Conservation (phyloP, 1,140 invertebrate genomes). For the Drosophila athabasca region DNA sequence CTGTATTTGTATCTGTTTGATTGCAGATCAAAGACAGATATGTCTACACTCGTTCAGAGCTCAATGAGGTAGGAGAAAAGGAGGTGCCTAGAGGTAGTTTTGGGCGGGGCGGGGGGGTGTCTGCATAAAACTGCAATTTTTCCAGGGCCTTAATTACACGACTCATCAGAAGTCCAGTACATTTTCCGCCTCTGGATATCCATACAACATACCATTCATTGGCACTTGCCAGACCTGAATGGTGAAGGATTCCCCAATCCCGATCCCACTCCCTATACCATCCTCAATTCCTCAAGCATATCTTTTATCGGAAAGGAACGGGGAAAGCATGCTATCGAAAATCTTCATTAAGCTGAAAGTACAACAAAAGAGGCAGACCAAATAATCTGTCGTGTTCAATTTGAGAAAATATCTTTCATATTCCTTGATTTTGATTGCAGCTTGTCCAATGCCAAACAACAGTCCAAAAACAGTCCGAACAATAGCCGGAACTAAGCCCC, state of each 20-base stretch:
- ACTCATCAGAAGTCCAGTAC: neutral
- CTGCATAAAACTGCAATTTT: neutral
- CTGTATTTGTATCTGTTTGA: too few relatives aligned
- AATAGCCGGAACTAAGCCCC: conserved; percentile 3
- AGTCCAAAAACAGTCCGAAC: conserved; percentile 33
- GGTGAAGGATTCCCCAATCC: too few relatives aligned
- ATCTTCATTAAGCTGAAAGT: conserved; percentile 53
- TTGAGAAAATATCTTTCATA: conserved; percentile 58
- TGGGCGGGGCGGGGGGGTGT: neutral
- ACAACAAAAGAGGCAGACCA: conserved; percentile 19
- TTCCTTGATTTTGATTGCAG: conserved; percentile 59
- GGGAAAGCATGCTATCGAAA: conserved; percentile 11
- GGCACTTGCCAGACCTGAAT: conserved; percentile 14
- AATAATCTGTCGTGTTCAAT: conserved; percentile 65
- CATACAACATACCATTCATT: conserved; percentile 24
- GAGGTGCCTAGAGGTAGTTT: neutral
- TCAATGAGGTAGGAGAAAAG: conserved; percentile 4
- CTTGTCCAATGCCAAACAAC: conserved; percentile 51
- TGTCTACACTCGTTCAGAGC: neutral
- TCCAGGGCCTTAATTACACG: conserved; percentile 19
- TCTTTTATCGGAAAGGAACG: neutral
- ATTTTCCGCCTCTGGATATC: neutral
- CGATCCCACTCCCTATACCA: too few relatives aligned
- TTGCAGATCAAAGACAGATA: too few relatives aligned
- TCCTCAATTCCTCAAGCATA: neutral